Evolutionary conservation across 1,140 invertebrate genomes (phyloP), one percentile per base, ranked within the genome.

Genomic region (Bursaphelenchus mucronatus): DNA sequence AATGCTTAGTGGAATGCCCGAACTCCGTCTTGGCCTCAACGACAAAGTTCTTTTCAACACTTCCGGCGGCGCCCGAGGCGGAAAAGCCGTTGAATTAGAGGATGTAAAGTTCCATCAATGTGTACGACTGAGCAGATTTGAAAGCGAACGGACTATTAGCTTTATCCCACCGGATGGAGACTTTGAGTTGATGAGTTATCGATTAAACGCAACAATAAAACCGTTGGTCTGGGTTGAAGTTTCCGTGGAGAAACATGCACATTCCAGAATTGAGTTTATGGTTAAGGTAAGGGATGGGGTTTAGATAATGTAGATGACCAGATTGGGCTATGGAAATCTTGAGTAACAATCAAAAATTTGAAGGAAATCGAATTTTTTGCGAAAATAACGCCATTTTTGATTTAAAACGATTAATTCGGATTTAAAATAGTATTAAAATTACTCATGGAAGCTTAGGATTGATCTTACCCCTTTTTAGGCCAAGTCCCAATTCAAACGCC

Each of bases 1-100:
- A 0, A 98, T 97, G 81, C 82, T 99, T 8, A 96, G 92, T 8
- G 96, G 96, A 8, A 99, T 99, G 96, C 96, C 96, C 0, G 96
- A 99, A 83, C 82, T 99, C 13, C 86, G 95, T 21, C 85, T 99
- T n/a, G 96, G 96, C 0, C 84, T 99, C 0, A 99, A 99, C 82
- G 96, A 99, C 81, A 99, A 98, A 85, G 94, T 99, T 10, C 82
- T 99, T 0, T 98, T 98, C 84, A 94, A 99, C 82, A n/a, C 15
- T 73, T 57, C 39, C 73, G 73, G 69, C 75, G 55, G 54, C 82
- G 84, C 85, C 67, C 41, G 53, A 15, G 67, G 80, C 45, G 77
- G 78, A 49, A 80, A 80, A 46, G 61, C 84, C 3, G 85, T 86
- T 66, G 85, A 85, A 47, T 83, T 86, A 62, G 85, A 86, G 64